A percentile compares a stretch with the other conserved stretches of the same genome.
These are phyloP conservation scores for Myrmecophaga tridactyla DNA, from an alignment of 2,113 vertebrate genomes.

Conservation along the genomic window DNA sequence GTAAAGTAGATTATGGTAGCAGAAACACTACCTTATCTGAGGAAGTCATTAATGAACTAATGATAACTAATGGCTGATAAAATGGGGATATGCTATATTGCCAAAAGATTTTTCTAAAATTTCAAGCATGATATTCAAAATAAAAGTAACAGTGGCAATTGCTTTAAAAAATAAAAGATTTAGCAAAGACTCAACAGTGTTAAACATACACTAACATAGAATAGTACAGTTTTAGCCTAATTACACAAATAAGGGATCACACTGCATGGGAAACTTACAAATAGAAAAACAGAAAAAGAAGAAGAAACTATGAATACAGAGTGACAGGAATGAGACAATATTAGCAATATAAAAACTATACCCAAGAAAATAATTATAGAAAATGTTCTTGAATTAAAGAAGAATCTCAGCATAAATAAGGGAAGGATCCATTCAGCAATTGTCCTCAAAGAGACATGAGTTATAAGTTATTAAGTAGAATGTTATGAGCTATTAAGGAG, in stretches of 20 bases:
- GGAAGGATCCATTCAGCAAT: not conserved
- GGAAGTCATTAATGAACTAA: not conserved
- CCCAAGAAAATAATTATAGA: not conserved
- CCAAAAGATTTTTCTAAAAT: constrained; percentile 8
- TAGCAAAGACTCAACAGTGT: not conserved
- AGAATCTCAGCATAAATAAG: not conserved
- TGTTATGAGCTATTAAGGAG: not conserved
- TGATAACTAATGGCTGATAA: not conserved
- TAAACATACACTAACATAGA: not conserved
- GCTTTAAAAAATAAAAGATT: not conserved
- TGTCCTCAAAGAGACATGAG: not conserved
- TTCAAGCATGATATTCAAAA: not conserved
- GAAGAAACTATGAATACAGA: not conserved
- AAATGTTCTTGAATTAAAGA: not conserved
- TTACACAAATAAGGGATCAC: not conserved
- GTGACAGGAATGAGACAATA: constrained; percentile 31
- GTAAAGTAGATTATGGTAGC: not conserved
- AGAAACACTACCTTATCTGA: not conserved
- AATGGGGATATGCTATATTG: not conserved
- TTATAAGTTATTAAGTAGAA: too few species aligned
- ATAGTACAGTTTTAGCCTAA: not conserved
- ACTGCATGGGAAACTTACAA: not conserved
- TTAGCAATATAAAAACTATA: not conserved
- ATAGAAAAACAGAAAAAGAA: not conserved
- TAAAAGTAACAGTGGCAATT: constrained; percentile 13